Conservation (phyloP, 2,888 invertebrate species). For the Syritta pipiens region DNA sequence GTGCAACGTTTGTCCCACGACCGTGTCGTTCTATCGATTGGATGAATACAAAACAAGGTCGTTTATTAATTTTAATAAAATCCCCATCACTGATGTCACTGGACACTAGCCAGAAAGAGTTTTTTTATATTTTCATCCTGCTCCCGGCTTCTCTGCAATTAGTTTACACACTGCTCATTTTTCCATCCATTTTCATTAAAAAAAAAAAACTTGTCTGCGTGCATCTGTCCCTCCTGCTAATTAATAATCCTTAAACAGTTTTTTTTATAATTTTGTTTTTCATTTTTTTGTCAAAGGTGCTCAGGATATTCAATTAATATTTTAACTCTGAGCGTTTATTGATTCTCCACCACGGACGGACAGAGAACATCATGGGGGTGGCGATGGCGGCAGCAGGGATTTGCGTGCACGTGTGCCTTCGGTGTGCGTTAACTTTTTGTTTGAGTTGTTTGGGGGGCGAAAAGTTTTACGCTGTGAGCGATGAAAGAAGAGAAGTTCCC, state of each 20-base stretch:
- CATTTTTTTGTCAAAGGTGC: not conserved
- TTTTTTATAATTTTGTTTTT: not conserved
- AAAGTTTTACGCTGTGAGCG: constrained; percentile 4
- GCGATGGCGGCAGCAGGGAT: too few species aligned
- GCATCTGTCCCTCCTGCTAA: not conserved
- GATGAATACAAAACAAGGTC: constrained; percentile 59
- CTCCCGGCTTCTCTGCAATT: constrained; percentile 2
- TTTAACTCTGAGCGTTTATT: constrained; percentile 33
- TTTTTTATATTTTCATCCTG: not conserved
- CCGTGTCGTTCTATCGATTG: constrained; percentile 41
- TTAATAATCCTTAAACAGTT: constrained; percentile 35
- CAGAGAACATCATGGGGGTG: too few species aligned
- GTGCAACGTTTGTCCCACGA: too few species aligned
- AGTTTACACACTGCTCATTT: constrained; percentile 13
- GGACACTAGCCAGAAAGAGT: constrained; percentile 11
- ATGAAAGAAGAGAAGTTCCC: not conserved
- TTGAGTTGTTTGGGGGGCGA: not conserved
- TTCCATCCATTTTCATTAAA: not conserved
- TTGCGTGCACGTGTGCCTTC: too few species aligned
- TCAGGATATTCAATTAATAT: constrained; percentile 26
- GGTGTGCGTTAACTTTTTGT: not conserved
- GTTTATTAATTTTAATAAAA: constrained; percentile 63
- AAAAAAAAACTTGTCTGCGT: not conserved
- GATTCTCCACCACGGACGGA: constrained; percentile 21
- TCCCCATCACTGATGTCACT: constrained; percentile 31